Percentiles rank a stretch among this genome's conserved stretches.
phyloP scores from a whole-genome alignment of 1,140 invertebrate genomes.

The Drosophila grimshawi region DNA sequence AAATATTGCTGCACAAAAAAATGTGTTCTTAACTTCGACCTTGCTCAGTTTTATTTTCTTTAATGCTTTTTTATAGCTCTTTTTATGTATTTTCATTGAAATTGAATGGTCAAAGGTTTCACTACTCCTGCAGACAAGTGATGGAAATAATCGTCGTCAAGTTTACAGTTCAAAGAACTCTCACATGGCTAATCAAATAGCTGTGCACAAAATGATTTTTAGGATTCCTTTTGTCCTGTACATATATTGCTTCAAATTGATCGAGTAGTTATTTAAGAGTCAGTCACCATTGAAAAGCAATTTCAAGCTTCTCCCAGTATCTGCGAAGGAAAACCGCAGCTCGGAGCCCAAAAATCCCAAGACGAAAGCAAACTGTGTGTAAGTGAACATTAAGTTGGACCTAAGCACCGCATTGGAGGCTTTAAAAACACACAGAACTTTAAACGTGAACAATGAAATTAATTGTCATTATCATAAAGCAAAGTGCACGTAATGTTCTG shows the following conservation, averaged over 20 bases:
- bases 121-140: neutral
- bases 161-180: slow-evolving; percentile 40
- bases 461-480: slow-evolving; percentile 40
- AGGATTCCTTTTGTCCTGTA: slow-evolving; percentile 21
- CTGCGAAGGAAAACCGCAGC: neutral
- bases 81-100: neutral
- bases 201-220: slow-evolving; percentile 22
- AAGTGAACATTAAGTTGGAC: slow-evolving; percentile 1
- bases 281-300: slow-evolving; percentile 40
- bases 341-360: no score
- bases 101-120: slow-evolving; percentile 5
- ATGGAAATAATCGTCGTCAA: slow-evolving; percentile 41
- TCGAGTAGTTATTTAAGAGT: slow-evolving; percentile 34
- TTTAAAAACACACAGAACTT: slow-evolving; percentile 30
- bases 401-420: slow-evolving; percentile 4
- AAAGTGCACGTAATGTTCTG: slow-evolving; percentile 39
- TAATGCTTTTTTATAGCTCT: neutral
- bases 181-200: slow-evolving; percentile 30
- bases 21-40: no score
- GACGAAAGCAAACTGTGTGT: slow-evolving; percentile 7
- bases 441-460: slow-evolving; percentile 43
- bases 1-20: no score
- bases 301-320: slow-evolving; percentile 24
- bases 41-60: neutral
- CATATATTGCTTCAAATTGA: slow-evolving; percentile 27